These are phyloP conservation scores for Tympanoctomys barrerae DNA, from an alignment of 2,797 vertebrate species.

Conservation along the genomic window DNA sequence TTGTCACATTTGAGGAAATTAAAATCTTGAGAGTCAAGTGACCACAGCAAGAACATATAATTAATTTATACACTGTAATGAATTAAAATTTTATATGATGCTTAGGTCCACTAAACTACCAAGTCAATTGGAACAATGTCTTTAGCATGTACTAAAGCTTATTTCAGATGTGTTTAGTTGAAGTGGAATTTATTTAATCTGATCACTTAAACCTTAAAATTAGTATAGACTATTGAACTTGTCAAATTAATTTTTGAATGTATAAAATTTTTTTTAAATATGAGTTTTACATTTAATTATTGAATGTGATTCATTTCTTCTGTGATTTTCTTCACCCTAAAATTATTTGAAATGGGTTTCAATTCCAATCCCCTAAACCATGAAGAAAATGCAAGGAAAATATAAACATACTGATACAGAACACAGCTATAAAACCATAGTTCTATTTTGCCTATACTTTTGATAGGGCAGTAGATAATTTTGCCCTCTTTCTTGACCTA, in stretches of 20 bases:
- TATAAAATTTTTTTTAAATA: not conserved
- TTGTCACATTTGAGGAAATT: slow-evolving; percentile 17
- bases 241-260: not conserved
- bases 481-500: not conserved
- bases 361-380: not conserved
- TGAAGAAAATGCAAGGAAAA: slow-evolving; percentile 42
- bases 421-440: not conserved
- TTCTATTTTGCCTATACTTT: slow-evolving; percentile 40
- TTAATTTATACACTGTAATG: not conserved
- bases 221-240: not conserved
- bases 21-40: not conserved
- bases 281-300: slow-evolving; percentile 47
- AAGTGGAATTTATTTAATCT: slow-evolving; percentile 27
- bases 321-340: slow-evolving; percentile 31
- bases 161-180: slow-evolving; percentile 40
- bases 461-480: not conserved
- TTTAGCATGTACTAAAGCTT: slow-evolving; percentile 1
- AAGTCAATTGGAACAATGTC: not conserved
- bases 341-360: slow-evolving; percentile 43
- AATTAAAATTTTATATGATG: not conserved
- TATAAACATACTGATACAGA: slow-evolving; percentile 23
- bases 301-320: not conserved
- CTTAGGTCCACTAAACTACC: not conserved
- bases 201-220: slow-evolving; percentile 4
- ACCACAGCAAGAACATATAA: not conserved